Evolutionary conservation across 2,888 invertebrate species (phyloP), one percentile per base, ranked within the genome.

Genomic region (Heliconius ismenius): DNA sequence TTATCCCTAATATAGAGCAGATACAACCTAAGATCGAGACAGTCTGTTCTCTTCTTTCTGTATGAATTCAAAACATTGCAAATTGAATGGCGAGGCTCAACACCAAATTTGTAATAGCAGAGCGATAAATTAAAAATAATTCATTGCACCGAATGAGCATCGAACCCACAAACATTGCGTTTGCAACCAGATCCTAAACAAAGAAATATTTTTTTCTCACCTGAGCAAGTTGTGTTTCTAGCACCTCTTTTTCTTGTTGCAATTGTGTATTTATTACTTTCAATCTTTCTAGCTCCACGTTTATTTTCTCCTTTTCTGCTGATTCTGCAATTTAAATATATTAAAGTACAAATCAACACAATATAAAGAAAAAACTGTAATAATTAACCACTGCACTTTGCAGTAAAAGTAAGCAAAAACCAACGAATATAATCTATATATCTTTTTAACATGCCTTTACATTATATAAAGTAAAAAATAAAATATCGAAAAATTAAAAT

Each of bases 291-390:
- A 96, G 92, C 85, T 96, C 97, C 60, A 95, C 95, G 83, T 96
- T 96, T 72, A 98, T 92, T 78, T 91, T 93, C 81, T 95, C 92
- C 15, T 95, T 95, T 82, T 96, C 95, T 3, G 95, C 95, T 3
- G 95, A 91, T 86, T 95, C 94, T 94, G 83, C 13, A 65, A 69
- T 11, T 32, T 6, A 39, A 67, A 67, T 7, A 10, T 21, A 32
- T 64, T 58, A n/a, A 26, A 58, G 1, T n/a, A 4, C 9, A 58
- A 18, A 49, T 49, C 49, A 0, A 49, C 49, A 49, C n/a, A 21
- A 54, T 54, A 54, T 58, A 58, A n/a, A n/a, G 6, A n/a, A 58
- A 58, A 58, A 58, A 21, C 15, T n/a, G 7, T 0, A 10, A 60
- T 11, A n/a, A 7, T n/a, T 60, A 60, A 60, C 10, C 10, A 39